A percentile compares a stretch with the other conserved stretches of the same genome.
Conservation (phyloP, 2,113 vertebrate genomes). For the Istiophorus platypterus region DNA sequence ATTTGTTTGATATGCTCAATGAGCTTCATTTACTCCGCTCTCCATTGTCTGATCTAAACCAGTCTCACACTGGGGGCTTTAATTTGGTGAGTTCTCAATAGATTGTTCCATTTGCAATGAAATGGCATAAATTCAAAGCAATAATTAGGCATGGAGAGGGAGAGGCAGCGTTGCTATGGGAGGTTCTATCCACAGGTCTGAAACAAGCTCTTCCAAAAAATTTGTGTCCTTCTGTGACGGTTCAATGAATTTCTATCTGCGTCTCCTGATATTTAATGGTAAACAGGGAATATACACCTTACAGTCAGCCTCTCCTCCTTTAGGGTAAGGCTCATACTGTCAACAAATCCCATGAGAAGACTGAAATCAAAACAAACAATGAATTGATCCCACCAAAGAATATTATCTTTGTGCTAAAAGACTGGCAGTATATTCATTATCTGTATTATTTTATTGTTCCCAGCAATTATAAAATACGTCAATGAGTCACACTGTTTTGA, state of each 20-base stretch:
- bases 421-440: not conserved
- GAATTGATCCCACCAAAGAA: not conserved
- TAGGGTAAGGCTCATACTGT: not conserved
- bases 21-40: constrained; percentile 50
- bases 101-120: constrained; percentile 65
- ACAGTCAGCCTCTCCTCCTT: not conserved
- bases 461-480: not conserved
- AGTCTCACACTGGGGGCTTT: constrained; percentile 45
- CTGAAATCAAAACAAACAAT: constrained; percentile 6
- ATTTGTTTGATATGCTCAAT: constrained; percentile 72
- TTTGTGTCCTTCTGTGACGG: constrained; percentile 20
- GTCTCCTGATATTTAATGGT: constrained; percentile 22
- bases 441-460: not conserved
- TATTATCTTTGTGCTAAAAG: not conserved
- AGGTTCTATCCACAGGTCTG: constrained; percentile 24
- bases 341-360: constrained; percentile 28
- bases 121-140: constrained; percentile 77
- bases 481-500: not conserved
- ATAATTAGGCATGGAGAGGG: constrained; percentile 62
- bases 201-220: constrained; percentile 37
- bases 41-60: constrained; percentile 42
- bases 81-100: constrained; percentile 60
- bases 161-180: constrained; percentile 68
- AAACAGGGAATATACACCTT: constrained; percentile 8
- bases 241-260: constrained; percentile 14